phyloP scores from a whole-genome alignment of 2,888 invertebrate genomes.

The Cryptus armator region DNA sequence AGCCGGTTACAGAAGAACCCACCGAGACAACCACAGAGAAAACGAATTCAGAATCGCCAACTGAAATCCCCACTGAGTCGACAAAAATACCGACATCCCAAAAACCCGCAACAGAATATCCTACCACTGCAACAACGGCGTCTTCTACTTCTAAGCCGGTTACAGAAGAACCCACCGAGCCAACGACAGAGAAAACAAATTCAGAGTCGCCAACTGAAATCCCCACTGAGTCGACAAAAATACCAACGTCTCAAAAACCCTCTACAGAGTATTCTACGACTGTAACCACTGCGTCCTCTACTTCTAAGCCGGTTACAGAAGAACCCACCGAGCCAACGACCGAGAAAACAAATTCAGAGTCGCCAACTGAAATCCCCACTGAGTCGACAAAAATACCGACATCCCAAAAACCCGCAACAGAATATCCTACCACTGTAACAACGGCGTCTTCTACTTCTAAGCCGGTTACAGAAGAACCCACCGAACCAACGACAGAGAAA shows the following conservation, averaged over 20 bases:
- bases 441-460: neutral
- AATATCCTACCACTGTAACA: neutral
- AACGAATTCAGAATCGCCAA: neutral
- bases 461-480: neutral
- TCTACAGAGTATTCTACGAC: neutral
- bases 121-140: neutral
- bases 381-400: neutral
- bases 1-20: neutral
- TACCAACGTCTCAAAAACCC: neutral
- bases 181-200: neutral
- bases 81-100: too few relatives aligned
- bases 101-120: neutral
- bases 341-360: neutral
- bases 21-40: neutral
- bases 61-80: too few relatives aligned
- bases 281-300: neutral
- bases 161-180: neutral
- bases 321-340: neutral
- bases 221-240: too few relatives aligned
- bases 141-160: neutral
- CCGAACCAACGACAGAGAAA: neutral
- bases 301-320: neutral
- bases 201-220: too few relatives aligned
- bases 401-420: neutral
- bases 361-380: constrained; percentile 3